These are phyloP conservation scores for Hystrix cristata DNA, from an alignment of 2,113 vertebrate species.

Conservation along the genomic window DNA sequence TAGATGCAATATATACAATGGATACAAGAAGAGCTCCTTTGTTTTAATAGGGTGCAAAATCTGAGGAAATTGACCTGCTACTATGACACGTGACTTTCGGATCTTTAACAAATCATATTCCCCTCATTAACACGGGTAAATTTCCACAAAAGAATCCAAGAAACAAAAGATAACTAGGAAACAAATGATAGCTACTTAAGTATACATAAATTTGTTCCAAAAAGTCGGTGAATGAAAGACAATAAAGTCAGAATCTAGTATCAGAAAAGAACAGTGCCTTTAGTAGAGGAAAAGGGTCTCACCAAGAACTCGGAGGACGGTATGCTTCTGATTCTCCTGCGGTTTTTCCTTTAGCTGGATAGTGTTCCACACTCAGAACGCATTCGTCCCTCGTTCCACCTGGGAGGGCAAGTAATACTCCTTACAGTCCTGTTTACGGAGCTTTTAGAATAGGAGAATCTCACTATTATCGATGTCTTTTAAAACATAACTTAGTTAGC, in stretches of 20 bases:
- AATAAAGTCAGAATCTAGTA: neutral
- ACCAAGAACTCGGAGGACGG: neutral
- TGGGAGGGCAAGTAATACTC: neutral
- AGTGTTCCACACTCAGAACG: neutral
- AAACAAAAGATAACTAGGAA: neutral
- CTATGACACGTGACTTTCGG: neutral
- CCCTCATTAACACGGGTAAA: neutral
- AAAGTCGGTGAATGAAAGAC: neutral
- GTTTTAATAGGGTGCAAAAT: neutral
- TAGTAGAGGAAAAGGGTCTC: neutral
- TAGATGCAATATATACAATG: neutral
- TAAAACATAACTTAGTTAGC: neutral
- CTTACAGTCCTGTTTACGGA: neutral
- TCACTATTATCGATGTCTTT: neutral
- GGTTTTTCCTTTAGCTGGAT: neutral
- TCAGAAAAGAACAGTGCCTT: neutral
- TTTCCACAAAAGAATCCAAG: neutral
- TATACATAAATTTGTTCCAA: neutral
- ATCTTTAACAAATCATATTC: neutral
- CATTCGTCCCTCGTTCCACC: neutral
- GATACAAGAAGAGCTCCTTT: neutral
- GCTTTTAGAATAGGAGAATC: neutral
- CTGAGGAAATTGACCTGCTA: neutral
- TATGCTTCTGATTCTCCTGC: neutral
- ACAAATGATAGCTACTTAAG: neutral